Base-by-base conservation (phyloP, 2,113 vertebrate species). In the Tyto alba region DNA sequence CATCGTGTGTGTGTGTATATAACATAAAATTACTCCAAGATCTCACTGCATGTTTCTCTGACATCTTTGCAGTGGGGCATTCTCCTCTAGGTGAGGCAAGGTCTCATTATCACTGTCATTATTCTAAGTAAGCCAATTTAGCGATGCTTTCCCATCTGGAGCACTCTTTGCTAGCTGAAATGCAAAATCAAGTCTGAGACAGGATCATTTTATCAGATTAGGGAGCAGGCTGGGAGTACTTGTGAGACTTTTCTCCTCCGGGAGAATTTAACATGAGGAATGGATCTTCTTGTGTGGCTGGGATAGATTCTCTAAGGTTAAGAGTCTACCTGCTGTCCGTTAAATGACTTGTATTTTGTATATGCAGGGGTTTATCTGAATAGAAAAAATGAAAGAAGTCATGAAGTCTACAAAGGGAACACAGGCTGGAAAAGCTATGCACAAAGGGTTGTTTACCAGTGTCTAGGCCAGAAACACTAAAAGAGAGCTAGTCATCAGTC, bases 131-230 rank as follows among this genome's bases (percentile, higher is more conserved):
- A 75, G 76, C 32, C 56, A 93, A 71, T 92, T 89, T 71, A 47
- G n/a, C 3, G 1, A 80, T 60, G 66, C 56, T 75, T 96, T 89
- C 80, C 94, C 80, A 90, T 86, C 80, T 92, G 95, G 86, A 95
- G 68, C 25, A 34, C 53, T 52, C 64, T 22, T 76, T 47, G 32
- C 20, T 2, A 1, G 63, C 47, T 78, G 4, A 90, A 76, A 74
- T 27, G 48, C 25, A 74, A 86, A 86, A 55, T 20, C 1, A 16
- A 43, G 43, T 8, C 47, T 40, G 64, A 90, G 85, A 69, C 41
- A 73, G 47, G 40, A 67, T 40, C 50, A 22, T 88, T 90, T 86
- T 36, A 26, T 47, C 52, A 86, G n/a, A 7, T 34, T 30, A 56
- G 12, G 72, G 50, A 84, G 38, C 1, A 0, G 25, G 40, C 57